phyloP scores from a whole-genome alignment of 2,888 invertebrate species.

The Eupithecia pulchellata region DNA sequence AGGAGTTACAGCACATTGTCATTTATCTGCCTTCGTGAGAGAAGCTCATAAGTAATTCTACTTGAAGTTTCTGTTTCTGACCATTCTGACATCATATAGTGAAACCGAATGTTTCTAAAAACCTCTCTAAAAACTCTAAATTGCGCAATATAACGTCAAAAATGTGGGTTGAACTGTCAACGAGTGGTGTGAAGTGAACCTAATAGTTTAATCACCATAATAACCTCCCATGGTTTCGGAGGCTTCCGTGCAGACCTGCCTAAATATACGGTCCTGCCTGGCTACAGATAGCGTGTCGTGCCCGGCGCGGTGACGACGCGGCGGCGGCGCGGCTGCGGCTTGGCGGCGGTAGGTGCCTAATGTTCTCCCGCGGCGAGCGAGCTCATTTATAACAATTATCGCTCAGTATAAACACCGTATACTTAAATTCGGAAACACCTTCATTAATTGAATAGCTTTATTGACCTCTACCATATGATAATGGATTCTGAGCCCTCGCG shows the following conservation, averaged over 20 bases:
- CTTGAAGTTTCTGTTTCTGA: too few species aligned
- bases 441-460: conserved; percentile 64
- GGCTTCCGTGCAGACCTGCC: conserved; percentile 20
- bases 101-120: neutral
- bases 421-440: conserved; percentile 72
- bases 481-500: conserved; percentile 31
- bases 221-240: conserved; percentile 30
- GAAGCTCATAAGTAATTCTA: neutral
- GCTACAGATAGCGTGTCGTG: neutral
- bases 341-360: neutral
- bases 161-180: conserved; percentile 21
- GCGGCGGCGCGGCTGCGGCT: neutral
- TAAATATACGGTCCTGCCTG: neutral
- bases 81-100: too few species aligned
- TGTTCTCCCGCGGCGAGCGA: conserved; percentile 22
- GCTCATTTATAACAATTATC: conserved; percentile 75
- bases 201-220: conserved; percentile 20
- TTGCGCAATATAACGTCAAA: neutral
- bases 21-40: neutral
- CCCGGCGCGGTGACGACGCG: neutral
- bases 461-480: conserved; percentile 25
- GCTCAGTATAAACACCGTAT: conserved; percentile 58
- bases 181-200: conserved; percentile 21
- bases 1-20: too few species aligned
- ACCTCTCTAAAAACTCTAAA: neutral